Base-by-base conservation (phyloP, 1,140 invertebrate species). In the Drosophila tani region DNA sequence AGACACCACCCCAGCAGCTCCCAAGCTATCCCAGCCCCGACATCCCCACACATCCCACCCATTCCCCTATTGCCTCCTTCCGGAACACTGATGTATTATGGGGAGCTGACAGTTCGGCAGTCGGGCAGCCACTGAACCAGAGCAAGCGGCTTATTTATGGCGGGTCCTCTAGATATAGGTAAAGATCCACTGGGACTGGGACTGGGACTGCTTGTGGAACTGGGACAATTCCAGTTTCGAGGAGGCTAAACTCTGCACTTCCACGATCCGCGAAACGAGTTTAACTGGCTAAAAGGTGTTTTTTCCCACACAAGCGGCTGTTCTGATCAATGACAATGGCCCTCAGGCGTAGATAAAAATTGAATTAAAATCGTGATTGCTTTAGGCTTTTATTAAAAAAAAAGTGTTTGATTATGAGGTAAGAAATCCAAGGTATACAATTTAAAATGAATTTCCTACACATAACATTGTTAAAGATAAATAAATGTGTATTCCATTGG, bases 251-350 rank as follows among this genome's bases (percentile, higher is more conserved):
- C 35, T 57, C 41, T 58, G 71, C 29, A 47, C 47, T 46, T 56
- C 17, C 27, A 35, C 35, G 24, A 21, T 46, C n/a, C n/a, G 64
- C 15, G 38, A 68, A 87, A 87, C 84, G 40, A 84, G 84, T 88
- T 87, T 29, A 62, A 68, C 84, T 71, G 67, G 81, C 58, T 63
- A 49, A 55, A 83, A 66, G 60, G 51, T 65, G 71, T 83, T 71
- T 83, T 70, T 69, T 51, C 49, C 35, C 51, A 60, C 11, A 21
- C 15, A 56, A 32, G 35, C 46, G 8, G 15, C 38, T 43, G 43
- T 62, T 77, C 74, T 49, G 56, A 70, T 78, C 67, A 73, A 77
- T 59, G 50, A 76, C 63, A 76, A 75, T 74, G 59, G 38, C 50
- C 24, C 38, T 45, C 29, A 40, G 32, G 41, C 27, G 66, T 62